phyloP scores from a whole-genome alignment of 1,140 invertebrate genomes.

The Scaptomyza hsui region DNA sequence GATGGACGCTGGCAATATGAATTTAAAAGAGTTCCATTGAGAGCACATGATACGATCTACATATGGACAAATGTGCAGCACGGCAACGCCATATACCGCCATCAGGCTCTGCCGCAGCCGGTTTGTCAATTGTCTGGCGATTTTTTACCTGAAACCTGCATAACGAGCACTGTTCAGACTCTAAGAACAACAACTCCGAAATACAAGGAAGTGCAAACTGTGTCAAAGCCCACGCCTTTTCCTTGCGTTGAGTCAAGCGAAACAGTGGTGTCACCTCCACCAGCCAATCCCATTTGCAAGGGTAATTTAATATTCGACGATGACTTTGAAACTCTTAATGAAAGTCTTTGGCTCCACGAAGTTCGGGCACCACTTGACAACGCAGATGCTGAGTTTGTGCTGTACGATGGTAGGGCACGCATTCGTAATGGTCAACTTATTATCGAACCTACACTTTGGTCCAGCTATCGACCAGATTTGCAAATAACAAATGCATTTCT shows the following conservation, averaged over 20 bases:
- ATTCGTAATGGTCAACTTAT: slow-evolving; percentile 41
- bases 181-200: slow-evolving; percentile 4
- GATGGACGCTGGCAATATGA: slow-evolving; percentile 57
- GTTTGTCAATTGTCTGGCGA: slow-evolving; percentile 47
- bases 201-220: neutral
- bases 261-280: slow-evolving; percentile 28
- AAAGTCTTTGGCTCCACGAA: slow-evolving; percentile 60
- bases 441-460: slow-evolving; percentile 59
- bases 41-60: slow-evolving; percentile 59
- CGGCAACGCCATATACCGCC: slow-evolving; percentile 56
- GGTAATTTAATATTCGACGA: slow-evolving; percentile 73
- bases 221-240: neutral
- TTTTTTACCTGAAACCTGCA: slow-evolving; percentile 43
- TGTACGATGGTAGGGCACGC: slow-evolving; percentile 61
- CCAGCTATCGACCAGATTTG: slow-evolving; percentile 61
- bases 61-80: slow-evolving; percentile 75
- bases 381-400: slow-evolving; percentile 66
- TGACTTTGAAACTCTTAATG: slow-evolving; percentile 65
- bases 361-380: slow-evolving; percentile 62
- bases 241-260: slow-evolving; percentile 16
- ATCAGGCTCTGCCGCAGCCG: slow-evolving; percentile 25
- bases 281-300: slow-evolving; percentile 41
- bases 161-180: neutral
- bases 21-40: slow-evolving; percentile 36
- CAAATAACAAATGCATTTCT: slow-evolving; percentile 44